Evolutionary conservation across 2,888 invertebrate species (phyloP), one percentile per base, ranked within the genome.

Genomic region (Euspilapteryx auroguttella): DNA sequence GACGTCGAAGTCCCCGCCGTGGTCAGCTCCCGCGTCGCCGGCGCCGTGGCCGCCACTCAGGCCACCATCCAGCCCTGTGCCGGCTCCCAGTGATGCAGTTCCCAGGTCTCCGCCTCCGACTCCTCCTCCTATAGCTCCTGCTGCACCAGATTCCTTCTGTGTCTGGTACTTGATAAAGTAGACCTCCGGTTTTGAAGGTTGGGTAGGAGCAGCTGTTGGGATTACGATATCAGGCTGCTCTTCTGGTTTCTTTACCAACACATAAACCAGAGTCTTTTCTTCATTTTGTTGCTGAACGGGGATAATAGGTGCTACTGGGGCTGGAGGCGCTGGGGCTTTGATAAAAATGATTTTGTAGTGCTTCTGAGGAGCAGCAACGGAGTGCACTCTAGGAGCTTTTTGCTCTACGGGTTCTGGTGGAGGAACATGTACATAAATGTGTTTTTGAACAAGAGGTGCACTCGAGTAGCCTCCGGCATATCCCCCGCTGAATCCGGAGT

Each of bases 331-430:
- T 47, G 91, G 91, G 31, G 91, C 91, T 79, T 92, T 92, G 69
- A 92, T 92, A 82, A 92, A 92, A 73, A 92, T 90, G 59, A 92
- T 92, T 58, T 92, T 92, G 82, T 92, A 90, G 64, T 91, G 90
- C 49, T 91, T 91, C 65, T 90, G 90, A 25, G 90, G 80, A 38
- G 87, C 85, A 27, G 85, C 84, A 1, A 84, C 75, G 11, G 79
- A 78, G 4, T 71, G 64, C 41, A 88, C 82, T 44, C 85, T 82
- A 37, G 79, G 78, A 29, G 81, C 79, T 44, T 82, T 79, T 47
- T 82, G 78, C 48, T 85, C 84, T 44, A 85, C 83, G n/a, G 85
- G 89, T 63, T 91, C 90, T 79, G 87, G 89, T 50, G 91, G 91
- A 28, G 92, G 91, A 9, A 92, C 90, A 57, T 91, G 92, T 4